These are phyloP conservation scores for Eupelmus urozonus DNA, from an alignment of 2,888 invertebrate genomes.

Conservation along the genomic window DNA sequence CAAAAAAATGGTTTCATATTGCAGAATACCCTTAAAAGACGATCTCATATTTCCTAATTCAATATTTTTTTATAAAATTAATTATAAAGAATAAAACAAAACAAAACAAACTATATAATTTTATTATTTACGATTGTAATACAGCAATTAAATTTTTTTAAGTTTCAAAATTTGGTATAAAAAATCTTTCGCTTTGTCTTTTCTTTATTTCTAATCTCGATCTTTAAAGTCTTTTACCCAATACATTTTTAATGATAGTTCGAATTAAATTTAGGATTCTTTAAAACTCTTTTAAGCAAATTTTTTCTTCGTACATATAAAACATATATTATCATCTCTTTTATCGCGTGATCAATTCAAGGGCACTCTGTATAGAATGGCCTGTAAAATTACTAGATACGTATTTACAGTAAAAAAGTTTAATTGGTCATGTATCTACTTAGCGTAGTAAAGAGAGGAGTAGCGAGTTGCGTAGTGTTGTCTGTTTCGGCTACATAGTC, in stretches of 20 bases:
- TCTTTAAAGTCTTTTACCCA: constrained; percentile 7
- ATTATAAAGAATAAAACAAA: constrained; percentile 28
- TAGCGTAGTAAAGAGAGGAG: constrained; percentile 71
- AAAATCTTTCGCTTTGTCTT: constrained; percentile 27
- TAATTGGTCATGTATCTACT: constrained; percentile 75
- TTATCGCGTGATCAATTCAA: constrained; percentile 57
- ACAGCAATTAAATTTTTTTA: constrained; percentile 3
- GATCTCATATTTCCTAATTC: constrained; percentile 16
- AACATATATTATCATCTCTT: constrained; percentile 28
- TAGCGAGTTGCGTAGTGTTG: constrained; percentile 74
- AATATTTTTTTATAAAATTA: constrained; percentile 22
- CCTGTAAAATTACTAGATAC: constrained; percentile 75
- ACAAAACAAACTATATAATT: constrained; percentile 24
- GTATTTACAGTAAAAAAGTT: constrained; percentile 77
- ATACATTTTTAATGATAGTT: constrained; percentile 14
- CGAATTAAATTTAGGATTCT: constrained; percentile 30
- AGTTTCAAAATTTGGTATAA: constrained; percentile 32
- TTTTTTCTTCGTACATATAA: constrained; percentile 33
- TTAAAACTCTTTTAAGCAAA: constrained; percentile 30
- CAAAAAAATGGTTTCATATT: constrained; percentile 30
- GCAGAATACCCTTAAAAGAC: constrained; percentile 11
- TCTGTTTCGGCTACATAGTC: constrained; percentile 72
- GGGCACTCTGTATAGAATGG: constrained; percentile 74
- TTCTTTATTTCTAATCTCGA: not conserved
- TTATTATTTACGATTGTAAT: constrained; percentile 10